Evolutionary conservation across 2,797 vertebrate genomes (phyloP), one percentile per base, ranked within the genome.

Genomic region (Erethizon dorsatum): DNA sequence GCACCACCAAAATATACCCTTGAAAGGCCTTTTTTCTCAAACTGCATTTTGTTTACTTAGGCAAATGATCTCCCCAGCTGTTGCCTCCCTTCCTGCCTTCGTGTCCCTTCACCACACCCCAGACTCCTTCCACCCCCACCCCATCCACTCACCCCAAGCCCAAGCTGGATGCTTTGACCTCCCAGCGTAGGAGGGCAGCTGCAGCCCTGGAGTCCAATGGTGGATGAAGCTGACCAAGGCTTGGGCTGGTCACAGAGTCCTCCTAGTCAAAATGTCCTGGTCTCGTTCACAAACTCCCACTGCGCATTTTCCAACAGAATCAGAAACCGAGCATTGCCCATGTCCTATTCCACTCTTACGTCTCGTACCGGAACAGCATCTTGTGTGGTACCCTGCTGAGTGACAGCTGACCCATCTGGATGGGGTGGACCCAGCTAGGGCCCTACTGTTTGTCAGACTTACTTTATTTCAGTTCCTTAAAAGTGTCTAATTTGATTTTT

Each of bases 271-370:
- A 13, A 52, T 28, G 3, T 13, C 47, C 80, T 52, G 47, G n/a
- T 41, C 80, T 88, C 50, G 52, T 37, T 28, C 71, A 45, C 65
- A 69, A 20, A 26, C 50, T 45, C 28, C 45, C 50, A 12, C 45
- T 2, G 22, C 15, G 6, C 41, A 2, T 24, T 92, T 83, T 90
- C 37, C 37, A 41, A 17, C 5, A 24, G 61, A 79, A 41, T 67
- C 56, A 54, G 57, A 65, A 73, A 59, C 22, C 0, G 45, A 37
- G 78, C 73, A 50, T 65, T 22, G 67, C 31, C 85, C 26, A 6
- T 31, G 18, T 67, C 57, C 75, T 26, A 0, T 12, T 56, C 14
- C 41, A 2, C 0, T 0, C 37, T 54, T 26, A 2, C 3, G 0
- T 54, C 9, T 24, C 12, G 6, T 5, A 28, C 69, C 28, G 79